Evolutionary conservation across 2,888 invertebrate genomes (phyloP).

Genomic region (Sinotaia quadrata): DNA sequence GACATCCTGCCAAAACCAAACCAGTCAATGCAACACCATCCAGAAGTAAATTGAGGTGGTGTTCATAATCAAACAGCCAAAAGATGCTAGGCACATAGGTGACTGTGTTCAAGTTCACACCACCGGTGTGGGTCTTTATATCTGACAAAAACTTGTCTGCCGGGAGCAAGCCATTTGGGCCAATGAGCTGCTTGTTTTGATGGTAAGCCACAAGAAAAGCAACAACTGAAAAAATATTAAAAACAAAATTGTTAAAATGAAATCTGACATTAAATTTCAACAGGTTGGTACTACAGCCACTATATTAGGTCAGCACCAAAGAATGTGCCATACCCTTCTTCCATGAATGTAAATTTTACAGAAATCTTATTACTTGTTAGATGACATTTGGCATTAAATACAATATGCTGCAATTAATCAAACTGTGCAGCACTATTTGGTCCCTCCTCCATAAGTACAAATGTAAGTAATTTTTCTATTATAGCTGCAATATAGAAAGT

Average conservation of each 20-base stretch:
- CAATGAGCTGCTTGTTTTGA: slow-evolving; percentile 71
- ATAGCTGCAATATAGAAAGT: too few species aligned
- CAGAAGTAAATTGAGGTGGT: slow-evolving; percentile 59
- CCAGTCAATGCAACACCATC: slow-evolving; percentile 67
- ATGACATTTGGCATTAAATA: too few species aligned
- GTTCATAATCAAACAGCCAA: slow-evolving; percentile 66
- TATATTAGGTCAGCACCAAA: background rate
- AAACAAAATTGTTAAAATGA: background rate
- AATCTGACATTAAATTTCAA: background rate
- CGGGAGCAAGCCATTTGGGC: slow-evolving; percentile 70
- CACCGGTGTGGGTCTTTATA: slow-evolving; percentile 46
- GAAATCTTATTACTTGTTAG: too few species aligned
- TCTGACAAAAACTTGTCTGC: slow-evolving; percentile 59
- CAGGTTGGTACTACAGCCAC: background rate
- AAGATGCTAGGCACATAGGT: slow-evolving; percentile 64
- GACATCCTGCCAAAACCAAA: slow-evolving; percentile 58
- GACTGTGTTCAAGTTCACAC: slow-evolving; percentile 42
- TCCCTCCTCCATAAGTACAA: too few species aligned
- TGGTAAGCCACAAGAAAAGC: slow-evolving; percentile 38
- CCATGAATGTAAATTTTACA: background rate
- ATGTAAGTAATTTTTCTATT: too few species aligned
- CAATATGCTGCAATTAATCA: too few species aligned
- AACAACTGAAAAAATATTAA: slow-evolving; percentile 7
- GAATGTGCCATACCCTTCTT: background rate
- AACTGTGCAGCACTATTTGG: too few species aligned